A percentile compares a stretch with the other conserved stretches of the same genome.
Evolutionary conservation across 2,113 vertebrate species (phyloP).

Genomic region (Rhea pennata): DNA sequence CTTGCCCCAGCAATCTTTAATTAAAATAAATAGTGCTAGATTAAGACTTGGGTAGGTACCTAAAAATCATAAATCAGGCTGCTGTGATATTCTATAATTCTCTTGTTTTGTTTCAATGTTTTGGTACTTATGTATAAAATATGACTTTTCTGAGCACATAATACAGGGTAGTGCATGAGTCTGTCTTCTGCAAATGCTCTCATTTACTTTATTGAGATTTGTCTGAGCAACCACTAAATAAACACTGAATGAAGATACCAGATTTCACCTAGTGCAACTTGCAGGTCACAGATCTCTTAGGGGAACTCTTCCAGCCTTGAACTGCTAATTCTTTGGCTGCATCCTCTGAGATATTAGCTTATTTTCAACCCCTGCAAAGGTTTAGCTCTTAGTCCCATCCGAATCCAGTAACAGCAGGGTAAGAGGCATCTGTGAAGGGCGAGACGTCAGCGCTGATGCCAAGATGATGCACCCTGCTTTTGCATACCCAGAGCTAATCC

Average conservation of each 20-base stretch:
- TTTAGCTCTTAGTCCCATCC: neutral
- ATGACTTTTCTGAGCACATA: neutral
- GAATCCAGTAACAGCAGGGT: neutral
- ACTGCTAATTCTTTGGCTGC: neutral
- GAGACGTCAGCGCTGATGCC: neutral
- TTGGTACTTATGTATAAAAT: neutral
- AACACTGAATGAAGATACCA: accelerated
- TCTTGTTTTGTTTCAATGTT: neutral
- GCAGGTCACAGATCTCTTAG: neutral
- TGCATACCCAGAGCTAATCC: neutral
- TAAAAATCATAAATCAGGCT: neutral
- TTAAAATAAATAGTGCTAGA: neutral
- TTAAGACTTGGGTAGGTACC: neutral
- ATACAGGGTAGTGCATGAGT: accelerated
- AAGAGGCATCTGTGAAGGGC: neutral
- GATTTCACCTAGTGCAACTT: neutral
- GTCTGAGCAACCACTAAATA: neutral
- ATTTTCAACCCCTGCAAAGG: neutral
- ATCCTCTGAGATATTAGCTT: neutral
- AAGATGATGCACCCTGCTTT: neutral
- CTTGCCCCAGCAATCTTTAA: neutral
- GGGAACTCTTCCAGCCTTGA: neutral
- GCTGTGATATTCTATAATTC: neutral
- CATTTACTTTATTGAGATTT: neutral
- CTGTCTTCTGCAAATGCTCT: neutral